Evolutionary conservation across 2,888 invertebrate genomes (phyloP), one percentile per base, ranked within the genome.

Genomic region (Parelbella ahira): DNA sequence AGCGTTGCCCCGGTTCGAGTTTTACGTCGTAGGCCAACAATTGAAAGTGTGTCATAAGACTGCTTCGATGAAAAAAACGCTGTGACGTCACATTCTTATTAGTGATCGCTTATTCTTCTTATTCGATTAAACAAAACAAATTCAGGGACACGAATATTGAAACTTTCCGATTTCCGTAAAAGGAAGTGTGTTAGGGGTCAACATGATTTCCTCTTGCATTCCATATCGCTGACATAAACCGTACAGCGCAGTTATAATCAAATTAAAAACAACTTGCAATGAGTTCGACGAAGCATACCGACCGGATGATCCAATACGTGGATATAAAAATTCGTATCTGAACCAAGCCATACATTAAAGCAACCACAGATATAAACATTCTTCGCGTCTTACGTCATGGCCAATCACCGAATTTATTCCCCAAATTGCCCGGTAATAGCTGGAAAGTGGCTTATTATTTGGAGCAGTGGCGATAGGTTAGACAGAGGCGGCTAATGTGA

Each of bases 141-240:
- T 58, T 63, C 62, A 62, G 51, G 53, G 61, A 64, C 69, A 70
- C 66, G 70, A 71, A 64, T 68, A 75, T 4, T 70, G 63, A 63
- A 58, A 67, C 68, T 66, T 68, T 69, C 55, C 65, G 66, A 61
- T 58, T 55, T 52, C 79, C 76, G 60, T 76, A 83, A 79, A 80
- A 76, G 81, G 83, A 69, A 62, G 64, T 60, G 60, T 54, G 66
- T 70, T 75, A 77, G 72, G 75, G 80, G 79, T 82, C 83, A 81
- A 69, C 72, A 74, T 74, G 75, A 76, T 80, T 75, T 81, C 81
- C 79, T 76, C 75, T 74, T 68, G 75, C 82, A 83, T 84, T 74
- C 81, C 83, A 54, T 71, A 69, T 59, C 63, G 67, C 69, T 81
- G 81, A 83, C 78, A 79, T 74, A 81, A 63, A 63, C 63, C 36